Conservation (phyloP, 1,140 invertebrate species). For the Cotesia vestalis region DNA sequence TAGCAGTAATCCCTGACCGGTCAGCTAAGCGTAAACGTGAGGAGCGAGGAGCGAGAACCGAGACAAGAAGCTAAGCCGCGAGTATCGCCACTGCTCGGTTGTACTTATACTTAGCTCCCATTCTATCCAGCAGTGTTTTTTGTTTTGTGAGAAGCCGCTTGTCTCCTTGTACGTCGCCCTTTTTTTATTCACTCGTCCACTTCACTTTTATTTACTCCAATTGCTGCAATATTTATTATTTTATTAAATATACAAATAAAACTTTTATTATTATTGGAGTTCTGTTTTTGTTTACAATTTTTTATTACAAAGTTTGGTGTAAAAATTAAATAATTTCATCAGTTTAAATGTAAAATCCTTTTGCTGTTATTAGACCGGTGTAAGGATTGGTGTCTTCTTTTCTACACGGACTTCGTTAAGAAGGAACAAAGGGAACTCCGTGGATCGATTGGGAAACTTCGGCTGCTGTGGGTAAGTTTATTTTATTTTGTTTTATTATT, state of each 20-base stretch:
- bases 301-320: neutral
- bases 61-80: constrained; percentile 11
- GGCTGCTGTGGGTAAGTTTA: constrained; percentile 46
- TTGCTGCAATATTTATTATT: no score
- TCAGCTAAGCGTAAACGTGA: constrained; percentile 8
- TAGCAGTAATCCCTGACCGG: constrained; percentile 15
- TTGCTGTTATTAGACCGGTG: constrained; percentile 17
- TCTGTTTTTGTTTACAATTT: constrained; percentile 24
- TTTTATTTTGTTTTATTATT: constrained; percentile 35
- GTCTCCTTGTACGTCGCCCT: constrained; percentile 10
- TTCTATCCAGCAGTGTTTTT: constrained; percentile 3
- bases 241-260: no score
- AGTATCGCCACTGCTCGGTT: constrained; percentile 23
- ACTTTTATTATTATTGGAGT: no score
- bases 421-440: constrained; percentile 42
- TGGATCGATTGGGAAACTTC: constrained; percentile 47
- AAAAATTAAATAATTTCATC: neutral
- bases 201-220: neutral
- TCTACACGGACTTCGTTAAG: constrained; percentile 36
- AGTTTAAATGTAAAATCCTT: constrained; percentile 1
- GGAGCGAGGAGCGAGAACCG: neutral
- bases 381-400: constrained; percentile 34
- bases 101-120: neutral
- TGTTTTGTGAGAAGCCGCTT: neutral
- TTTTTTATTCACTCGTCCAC: neutral